phyloP scores from a whole-genome alignment of 2,797 vertebrate genomes.

The Acanthiza pusilla region DNA sequence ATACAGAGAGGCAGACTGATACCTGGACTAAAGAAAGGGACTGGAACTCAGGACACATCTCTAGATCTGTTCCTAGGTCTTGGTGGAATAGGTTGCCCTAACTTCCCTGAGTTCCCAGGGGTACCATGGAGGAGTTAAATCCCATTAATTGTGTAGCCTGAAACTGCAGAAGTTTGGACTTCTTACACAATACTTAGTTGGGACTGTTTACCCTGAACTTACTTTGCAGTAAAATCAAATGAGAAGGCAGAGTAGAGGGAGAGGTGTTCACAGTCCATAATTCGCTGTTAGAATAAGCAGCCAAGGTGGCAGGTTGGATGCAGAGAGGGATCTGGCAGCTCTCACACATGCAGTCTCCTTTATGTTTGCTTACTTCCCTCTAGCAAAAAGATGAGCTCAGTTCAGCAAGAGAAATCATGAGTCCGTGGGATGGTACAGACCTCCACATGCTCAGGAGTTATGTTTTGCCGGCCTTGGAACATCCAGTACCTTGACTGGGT shows the following conservation, averaged over 20 bases:
- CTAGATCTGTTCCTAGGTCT: neutral
- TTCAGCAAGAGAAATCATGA: neutral
- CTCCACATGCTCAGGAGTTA: neutral
- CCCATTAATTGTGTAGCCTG: neutral
- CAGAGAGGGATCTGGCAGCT: neutral
- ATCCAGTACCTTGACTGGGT: neutral
- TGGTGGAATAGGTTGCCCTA: neutral
- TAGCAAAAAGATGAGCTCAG: neutral
- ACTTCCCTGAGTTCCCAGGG: neutral
- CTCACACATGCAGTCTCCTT: neutral
- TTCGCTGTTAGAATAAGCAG: neutral
- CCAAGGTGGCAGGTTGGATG: neutral
- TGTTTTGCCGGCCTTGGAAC: neutral
- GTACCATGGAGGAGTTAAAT: neutral
- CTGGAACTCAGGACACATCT: neutral
- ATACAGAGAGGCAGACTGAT: neutral
- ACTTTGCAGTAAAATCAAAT: neutral
- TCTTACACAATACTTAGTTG: neutral
- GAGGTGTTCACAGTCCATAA: neutral
- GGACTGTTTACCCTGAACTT: neutral
- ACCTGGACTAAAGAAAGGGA: neutral
- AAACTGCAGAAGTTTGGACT: neutral
- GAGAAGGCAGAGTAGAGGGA: neutral
- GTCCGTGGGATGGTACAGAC: neutral
- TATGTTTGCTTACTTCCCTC: neutral